These are phyloP conservation scores for Ophiothrix spiculata DNA, from an alignment of 35 echinoderm and acorn worm genomes.

Conservation along the genomic window DNA sequence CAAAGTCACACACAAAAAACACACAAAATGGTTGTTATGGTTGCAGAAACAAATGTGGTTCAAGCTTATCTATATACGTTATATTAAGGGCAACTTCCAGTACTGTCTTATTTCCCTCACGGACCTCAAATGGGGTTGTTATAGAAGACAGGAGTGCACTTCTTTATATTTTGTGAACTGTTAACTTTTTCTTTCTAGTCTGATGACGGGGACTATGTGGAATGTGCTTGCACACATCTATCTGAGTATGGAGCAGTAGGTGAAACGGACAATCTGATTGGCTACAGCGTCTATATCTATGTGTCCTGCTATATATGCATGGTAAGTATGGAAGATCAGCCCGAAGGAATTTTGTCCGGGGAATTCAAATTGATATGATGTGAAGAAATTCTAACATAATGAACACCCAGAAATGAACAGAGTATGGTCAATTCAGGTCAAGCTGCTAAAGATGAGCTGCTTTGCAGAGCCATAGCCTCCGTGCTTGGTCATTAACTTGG, in stretches of 20 bases:
- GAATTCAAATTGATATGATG: neutral
- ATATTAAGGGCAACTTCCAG: neutral
- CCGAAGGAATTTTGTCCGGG: neutral
- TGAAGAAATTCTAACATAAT: neutral
- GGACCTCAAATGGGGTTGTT: neutral
- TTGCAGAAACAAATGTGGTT: too few relatives aligned
- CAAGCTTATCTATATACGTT: neutral
- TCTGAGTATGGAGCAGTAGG: slow-evolving; percentile 81
- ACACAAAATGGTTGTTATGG: neutral
- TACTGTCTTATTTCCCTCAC: neutral
- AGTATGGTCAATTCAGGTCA: too few relatives aligned
- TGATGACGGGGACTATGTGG: slow-evolving; percentile 71
- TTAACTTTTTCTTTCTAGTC: slow-evolving; percentile 46
- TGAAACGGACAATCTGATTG: slow-evolving; percentile 83
- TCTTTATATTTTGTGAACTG: neutral
- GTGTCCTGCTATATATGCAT: slow-evolving; percentile 88
- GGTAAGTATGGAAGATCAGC: slow-evolving; percentile 58
- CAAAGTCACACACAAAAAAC: too few relatives aligned
- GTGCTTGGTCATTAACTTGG: too few relatives aligned
- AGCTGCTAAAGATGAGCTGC: too few relatives aligned
- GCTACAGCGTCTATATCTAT: slow-evolving; percentile 82
- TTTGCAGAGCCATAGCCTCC: too few relatives aligned
- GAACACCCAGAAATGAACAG: too few relatives aligned
- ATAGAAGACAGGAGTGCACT: too few relatives aligned
- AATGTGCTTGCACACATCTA: slow-evolving; percentile 87